Percentiles rank a stretch among this genome's conserved stretches.
Evolutionary conservation across 2,888 invertebrate species (phyloP).

Genomic region (Limnephilus marmoratus): DNA sequence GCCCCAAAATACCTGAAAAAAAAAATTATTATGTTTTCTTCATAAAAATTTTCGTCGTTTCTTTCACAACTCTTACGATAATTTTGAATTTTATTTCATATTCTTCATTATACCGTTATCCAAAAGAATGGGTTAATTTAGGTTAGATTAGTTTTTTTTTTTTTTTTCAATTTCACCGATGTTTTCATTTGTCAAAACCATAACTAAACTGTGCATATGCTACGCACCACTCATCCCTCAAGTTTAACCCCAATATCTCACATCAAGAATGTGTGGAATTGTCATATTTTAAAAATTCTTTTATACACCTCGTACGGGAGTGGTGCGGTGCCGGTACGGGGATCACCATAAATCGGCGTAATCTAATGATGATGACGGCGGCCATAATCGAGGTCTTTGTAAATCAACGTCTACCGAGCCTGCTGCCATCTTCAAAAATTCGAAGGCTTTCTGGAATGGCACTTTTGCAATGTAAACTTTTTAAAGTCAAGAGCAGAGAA

Average conservation of each 20-base stretch:
- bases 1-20: too few relatives aligned
- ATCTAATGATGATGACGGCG: conserved; percentile 2
- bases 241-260: background rate
- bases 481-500: background rate
- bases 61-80: too few relatives aligned
- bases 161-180: too few relatives aligned
- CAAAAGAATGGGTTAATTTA: too few relatives aligned
- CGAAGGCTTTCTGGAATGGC: background rate
- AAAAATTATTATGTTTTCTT: too few relatives aligned
- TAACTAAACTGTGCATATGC: background rate
- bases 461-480: background rate
- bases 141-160: too few relatives aligned
- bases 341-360: background rate
- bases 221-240: background rate
- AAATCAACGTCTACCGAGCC: background rate
- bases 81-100: too few relatives aligned
- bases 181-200: background rate
- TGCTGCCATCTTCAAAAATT: background rate
- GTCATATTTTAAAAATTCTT: background rate
- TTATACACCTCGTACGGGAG: background rate
- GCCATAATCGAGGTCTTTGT: background rate
- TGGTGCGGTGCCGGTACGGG: background rate
- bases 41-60: too few relatives aligned
- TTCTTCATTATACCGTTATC: too few relatives aligned
- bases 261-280: background rate